These are phyloP conservation scores for Catostomus latipinnis DNA, from an alignment of 2,797 vertebrate genomes.

Conservation along the genomic window DNA sequence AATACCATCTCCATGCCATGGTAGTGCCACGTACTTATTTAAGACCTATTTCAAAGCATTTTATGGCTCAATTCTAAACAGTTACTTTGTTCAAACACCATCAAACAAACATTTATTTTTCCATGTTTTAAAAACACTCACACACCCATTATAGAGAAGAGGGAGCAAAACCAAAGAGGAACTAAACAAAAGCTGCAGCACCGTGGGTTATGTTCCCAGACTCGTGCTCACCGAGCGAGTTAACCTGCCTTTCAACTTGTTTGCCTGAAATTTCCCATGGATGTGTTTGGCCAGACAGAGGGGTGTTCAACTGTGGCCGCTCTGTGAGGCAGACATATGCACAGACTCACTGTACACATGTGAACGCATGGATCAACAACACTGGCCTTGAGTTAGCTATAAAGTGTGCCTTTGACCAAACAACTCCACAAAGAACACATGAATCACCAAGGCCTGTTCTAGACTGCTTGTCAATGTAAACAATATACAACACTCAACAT, in stretches of 20 bases:
- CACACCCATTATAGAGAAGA: slow-evolving; percentile 17
- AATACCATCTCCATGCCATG: too few species aligned
- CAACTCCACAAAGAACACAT: neutral
- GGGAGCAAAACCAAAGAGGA: neutral
- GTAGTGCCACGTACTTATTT: too few species aligned
- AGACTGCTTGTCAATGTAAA: neutral
- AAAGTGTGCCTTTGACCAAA: neutral
- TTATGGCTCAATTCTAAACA: neutral
- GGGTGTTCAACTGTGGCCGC: slow-evolving; percentile 68
- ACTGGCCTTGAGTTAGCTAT: neutral
- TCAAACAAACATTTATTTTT: neutral
- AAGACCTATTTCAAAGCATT: neutral
- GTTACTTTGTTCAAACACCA: neutral
- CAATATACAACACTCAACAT: neutral
- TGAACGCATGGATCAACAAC: slow-evolving; percentile 4
- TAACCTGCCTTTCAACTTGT: slow-evolving; percentile 71
- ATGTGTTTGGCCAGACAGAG: slow-evolving; percentile 58
- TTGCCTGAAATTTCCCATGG: slow-evolving; percentile 75
- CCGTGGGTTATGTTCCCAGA: slow-evolving; percentile 14
- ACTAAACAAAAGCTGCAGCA: neutral
- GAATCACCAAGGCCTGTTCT: neutral
- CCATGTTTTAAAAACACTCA: slow-evolving; percentile 6
- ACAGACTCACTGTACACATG: slow-evolving; percentile 28
- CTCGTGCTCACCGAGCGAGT: neutral
- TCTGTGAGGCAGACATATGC: slow-evolving; percentile 64